Evolutionary conservation across 2,113 vertebrate species (phyloP).

Genomic region (Engystomops pustulosus): DNA sequence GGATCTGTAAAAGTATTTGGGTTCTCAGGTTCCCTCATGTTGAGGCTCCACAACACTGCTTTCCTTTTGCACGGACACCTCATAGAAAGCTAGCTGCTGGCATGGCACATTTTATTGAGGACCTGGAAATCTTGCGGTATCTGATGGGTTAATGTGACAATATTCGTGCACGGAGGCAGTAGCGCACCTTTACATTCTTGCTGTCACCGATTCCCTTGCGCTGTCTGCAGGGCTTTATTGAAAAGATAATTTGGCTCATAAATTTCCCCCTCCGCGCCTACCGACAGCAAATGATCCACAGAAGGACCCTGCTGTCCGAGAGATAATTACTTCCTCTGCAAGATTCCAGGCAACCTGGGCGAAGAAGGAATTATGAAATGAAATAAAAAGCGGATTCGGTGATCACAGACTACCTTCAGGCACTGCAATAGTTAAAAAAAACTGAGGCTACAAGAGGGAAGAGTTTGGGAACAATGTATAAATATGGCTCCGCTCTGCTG

Average conservation of each 20-base stretch:
- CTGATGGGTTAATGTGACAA: neutral
- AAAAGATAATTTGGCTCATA: slow-evolving; percentile 60
- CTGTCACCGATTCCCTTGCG: slow-evolving; percentile 45
- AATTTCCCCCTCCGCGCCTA: slow-evolving; percentile 41
- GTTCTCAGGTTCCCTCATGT: neutral
- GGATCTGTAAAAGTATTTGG: neutral
- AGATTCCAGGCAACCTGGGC: slow-evolving; percentile 34
- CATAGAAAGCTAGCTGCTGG: neutral
- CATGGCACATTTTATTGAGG: neutral
- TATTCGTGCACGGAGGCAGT: slow-evolving; percentile 10
- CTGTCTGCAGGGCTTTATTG: slow-evolving; percentile 54
- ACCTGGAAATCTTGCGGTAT: neutral
- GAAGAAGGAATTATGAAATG: slow-evolving; percentile 37
- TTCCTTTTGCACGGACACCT: neutral
- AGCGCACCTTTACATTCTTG: slow-evolving; percentile 48
- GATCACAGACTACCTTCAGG: neutral
- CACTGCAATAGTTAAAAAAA: neutral
- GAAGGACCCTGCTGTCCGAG: slow-evolving; percentile 54
- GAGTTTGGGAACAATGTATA: slow-evolving; percentile 10
- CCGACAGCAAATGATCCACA: slow-evolving; percentile 48
- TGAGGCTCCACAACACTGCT: neutral
- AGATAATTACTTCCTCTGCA: slow-evolving; percentile 51
- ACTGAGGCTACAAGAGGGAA: neutral
- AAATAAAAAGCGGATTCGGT: slow-evolving; percentile 28
- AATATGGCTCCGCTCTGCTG: neutral